Conservation (phyloP, 2,888 invertebrate genomes). For the Alentia gelatinosa region DNA sequence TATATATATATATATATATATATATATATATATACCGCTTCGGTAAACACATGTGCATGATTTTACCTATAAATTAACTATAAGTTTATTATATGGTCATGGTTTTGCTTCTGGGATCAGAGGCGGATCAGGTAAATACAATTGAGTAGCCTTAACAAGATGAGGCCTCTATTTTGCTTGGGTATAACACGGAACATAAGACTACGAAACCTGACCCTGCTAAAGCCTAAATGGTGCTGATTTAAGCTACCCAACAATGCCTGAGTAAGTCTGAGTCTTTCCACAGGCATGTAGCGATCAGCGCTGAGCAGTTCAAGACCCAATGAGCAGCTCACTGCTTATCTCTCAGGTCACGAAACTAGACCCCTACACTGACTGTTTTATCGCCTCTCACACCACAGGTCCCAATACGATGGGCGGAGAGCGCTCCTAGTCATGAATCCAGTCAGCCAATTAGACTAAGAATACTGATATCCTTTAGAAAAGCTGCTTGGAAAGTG, state of each 20-base stretch:
- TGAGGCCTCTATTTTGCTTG: not conserved
- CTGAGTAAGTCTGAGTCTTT: not conserved
- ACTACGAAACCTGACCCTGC: not conserved
- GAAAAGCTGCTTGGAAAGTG: no score
- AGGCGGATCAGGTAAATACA: no score
- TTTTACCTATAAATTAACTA: no score
- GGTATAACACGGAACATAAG: not conserved
- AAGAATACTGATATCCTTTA: no score
- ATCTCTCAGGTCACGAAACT: not conserved
- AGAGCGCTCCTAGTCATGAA: no score
- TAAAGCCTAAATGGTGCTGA: not conserved
- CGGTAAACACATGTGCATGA: no score
- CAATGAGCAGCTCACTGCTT: not conserved
- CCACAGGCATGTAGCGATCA: not conserved
- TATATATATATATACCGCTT: no score
- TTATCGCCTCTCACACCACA: not conserved
- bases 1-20: no score
- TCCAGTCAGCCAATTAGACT: no score
- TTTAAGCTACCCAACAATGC: constrained; percentile 16
- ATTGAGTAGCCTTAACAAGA: no score
- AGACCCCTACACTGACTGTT: not conserved
- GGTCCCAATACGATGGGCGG: not conserved
- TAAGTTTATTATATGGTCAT: no score
- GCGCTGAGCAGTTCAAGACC: not conserved
- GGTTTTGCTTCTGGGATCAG: no score